Evolutionary conservation across 1,140 invertebrate species (phyloP), one percentile per base, ranked within the genome.

Genomic region (Galendromus occidentalis): DNA sequence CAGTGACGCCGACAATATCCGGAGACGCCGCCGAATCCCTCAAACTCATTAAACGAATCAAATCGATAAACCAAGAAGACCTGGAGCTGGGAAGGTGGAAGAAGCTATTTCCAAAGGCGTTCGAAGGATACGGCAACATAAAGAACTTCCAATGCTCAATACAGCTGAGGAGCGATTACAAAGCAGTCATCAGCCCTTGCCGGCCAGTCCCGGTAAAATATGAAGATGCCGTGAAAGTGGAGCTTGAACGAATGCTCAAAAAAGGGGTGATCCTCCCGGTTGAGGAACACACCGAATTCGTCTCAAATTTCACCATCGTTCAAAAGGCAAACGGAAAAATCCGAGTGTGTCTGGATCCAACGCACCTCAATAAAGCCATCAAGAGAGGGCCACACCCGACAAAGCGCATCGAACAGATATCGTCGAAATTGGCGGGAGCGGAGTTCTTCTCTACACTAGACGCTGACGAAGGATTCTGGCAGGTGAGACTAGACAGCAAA

Each of bases 291-390:
- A 71, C 68, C 12, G 70, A 72, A 44, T 72, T 69, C 67, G 67
- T 72, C 14, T 69, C 64, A 1, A n/a, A 42, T 1, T 25, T 72
- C 17, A 69, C 71, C 9, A 51, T 71, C 30, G 68, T 71, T 14
- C 65, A 64, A 7, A 71, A 70, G 65, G 51, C 66, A 5, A 68
- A 66, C 64, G 67, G 65, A 30, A 63, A 66, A 33, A 22, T 68
- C 17, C 28, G 69, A 66, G 18, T 72, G 5, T 68, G 70, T 64
- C 47, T 71, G 22, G 71, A 71, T 42, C 69, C 68, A 12, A 44
- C 66, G 66, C 18, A 67, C 55, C 66, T 76, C 18, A 76, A 76
- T 66, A 45, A 66, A 59, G 69, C 67, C 42, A 69, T 73, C 7
- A 55, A 67, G 41, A 22, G 67, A n/a, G 67, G 64, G 7, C 7